Base-by-base conservation (phyloP, 2,113 vertebrate species). In the Phasianus colchicus region DNA sequence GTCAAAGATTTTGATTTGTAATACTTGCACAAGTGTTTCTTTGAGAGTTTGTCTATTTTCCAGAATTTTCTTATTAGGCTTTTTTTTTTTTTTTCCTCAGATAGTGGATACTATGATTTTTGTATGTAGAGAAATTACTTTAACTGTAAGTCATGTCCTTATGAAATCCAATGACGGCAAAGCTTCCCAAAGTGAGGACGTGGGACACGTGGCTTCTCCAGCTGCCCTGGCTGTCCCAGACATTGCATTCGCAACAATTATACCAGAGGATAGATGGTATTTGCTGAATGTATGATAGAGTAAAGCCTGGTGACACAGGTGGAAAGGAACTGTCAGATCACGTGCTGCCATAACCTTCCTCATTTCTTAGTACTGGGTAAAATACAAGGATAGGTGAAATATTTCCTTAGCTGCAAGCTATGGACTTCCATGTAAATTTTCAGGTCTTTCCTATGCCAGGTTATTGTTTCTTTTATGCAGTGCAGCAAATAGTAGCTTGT, bases 341-440 rank as follows among this genome's bases (percentile, higher is more conserved):
- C 3, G 36, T 72, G 22, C 36, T 79, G 1, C 38, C 34, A 9
- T 57, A 47, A 66, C 34, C 24, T 88, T 34, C 4, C 52, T 45
- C 7, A 2, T 48, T 55, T 71, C 24, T 91, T 72, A 24, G 12
- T 14, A 1, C 4, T 25, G 25, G 47, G 10, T 64, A 20, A 86
- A 34, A 42, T 71, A 34, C 16, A 8, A 40, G 32, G 63, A 17
- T 30, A 52, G 43, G n/a, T 72, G 54, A 71, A 75, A 86, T 88
- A 36, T 76, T 83, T 83, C 55, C 66, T 57, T 90, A 70, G 66
- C 58, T 90, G 74, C 13, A 8, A 60, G 43, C 48, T n/a, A 18
- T 54, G 54, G 52, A n/a, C 58, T 88, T 91, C 64, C 42, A 11
- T 88, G 60, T 71, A 43, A 90, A 63, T 60, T 71, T 18, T 47